Evolutionary conservation across 2,888 invertebrate species (phyloP).

Genomic region (Drymonia ruficornis): DNA sequence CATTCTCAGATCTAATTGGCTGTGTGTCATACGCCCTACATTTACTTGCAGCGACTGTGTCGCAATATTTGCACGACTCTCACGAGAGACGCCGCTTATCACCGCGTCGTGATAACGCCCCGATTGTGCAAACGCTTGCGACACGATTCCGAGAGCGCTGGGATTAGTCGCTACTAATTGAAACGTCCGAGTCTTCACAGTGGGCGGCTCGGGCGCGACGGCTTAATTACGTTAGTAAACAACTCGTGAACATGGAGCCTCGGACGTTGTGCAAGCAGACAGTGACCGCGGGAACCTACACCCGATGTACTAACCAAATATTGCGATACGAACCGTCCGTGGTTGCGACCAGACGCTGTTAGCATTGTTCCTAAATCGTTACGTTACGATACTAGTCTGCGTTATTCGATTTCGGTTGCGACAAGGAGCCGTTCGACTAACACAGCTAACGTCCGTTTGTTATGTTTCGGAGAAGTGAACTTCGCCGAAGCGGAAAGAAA

Average conservation of each 20-base stretch:
- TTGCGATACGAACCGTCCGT: conserved; percentile 39
- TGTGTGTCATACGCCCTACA: conserved; percentile 40
- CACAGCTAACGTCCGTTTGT: conserved; percentile 31
- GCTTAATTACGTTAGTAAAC: conserved; percentile 65
- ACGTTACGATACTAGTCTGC: conserved; percentile 14
- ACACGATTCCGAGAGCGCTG: conserved; percentile 39
- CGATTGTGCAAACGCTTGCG: conserved; percentile 51
- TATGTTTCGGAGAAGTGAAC: conserved; percentile 60
- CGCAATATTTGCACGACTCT: conserved; percentile 53
- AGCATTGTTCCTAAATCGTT: conserved; percentile 33
- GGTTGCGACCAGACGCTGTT: conserved; percentile 19
- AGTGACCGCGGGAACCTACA: conserved; percentile 58
- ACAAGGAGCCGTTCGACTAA: conserved; percentile 15
- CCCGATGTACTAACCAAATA: conserved; percentile 39
- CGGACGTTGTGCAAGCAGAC: conserved; percentile 54
- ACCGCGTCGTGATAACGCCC: conserved; percentile 47
- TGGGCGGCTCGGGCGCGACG: conserved; percentile 58
- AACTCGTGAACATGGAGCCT: conserved; percentile 51
- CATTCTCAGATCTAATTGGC: conserved; percentile 34
- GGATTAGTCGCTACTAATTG: conserved; percentile 63
- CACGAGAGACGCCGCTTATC: conserved; percentile 48
- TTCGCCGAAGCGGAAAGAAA: conserved; percentile 62
- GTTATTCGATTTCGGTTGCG: conserved; percentile 25
- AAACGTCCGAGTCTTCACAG: conserved; percentile 59
- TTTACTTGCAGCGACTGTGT: conserved; percentile 37